Percentiles rank a stretch among this genome's conserved stretches.
These are phyloP conservation scores for Dasyprocta punctata DNA, from an alignment of 2,113 vertebrate genomes.

Conservation along the genomic window DNA sequence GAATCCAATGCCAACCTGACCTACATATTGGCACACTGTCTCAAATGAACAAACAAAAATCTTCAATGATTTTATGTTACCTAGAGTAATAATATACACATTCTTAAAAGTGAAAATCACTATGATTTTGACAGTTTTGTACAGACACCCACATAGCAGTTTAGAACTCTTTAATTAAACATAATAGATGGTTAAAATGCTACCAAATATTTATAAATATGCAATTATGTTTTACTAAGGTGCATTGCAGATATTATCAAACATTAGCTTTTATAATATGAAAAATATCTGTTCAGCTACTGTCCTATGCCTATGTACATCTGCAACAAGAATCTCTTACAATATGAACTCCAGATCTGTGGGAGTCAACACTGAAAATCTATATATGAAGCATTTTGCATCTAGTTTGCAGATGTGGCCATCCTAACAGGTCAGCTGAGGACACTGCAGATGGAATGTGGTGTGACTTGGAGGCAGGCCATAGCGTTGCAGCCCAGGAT, in stretches of 20 bases:
- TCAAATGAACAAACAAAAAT: neutral
- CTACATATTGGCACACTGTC: too few species aligned
- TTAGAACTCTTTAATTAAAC: neutral
- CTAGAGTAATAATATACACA: neutral
- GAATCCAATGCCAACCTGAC: neutral
- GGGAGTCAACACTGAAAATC: neutral
- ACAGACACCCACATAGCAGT: neutral
- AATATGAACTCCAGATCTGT: neutral
- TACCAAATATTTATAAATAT: neutral
- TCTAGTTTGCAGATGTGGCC: neutral
- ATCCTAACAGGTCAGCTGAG: neutral
- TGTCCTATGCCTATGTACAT: neutral
- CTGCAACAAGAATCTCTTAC: neutral
- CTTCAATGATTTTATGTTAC: neutral
- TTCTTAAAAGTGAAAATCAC: neutral
- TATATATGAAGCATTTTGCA: neutral
- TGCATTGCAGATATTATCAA: neutral
- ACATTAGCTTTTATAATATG: neutral
- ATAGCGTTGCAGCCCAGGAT: neutral
- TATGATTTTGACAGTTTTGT: neutral
- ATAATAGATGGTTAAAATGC: neutral
- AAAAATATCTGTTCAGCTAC: neutral
- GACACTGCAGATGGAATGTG: neutral
- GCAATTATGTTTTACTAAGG: neutral
- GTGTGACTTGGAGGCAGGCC: neutral